Conservation (phyloP, 2,888 invertebrate species). For the Rhogogaster chlorosoma region DNA sequence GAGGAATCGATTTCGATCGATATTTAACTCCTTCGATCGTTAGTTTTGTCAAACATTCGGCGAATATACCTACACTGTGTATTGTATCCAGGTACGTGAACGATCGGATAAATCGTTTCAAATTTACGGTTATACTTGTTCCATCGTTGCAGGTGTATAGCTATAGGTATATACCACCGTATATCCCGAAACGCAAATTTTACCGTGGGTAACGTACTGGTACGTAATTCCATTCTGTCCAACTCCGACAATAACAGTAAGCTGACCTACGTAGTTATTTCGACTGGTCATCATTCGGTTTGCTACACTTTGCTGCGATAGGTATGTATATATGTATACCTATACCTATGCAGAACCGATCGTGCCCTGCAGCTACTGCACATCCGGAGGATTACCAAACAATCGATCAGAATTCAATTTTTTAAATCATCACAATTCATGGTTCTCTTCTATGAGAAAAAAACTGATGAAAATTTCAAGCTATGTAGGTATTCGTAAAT, state of each 20-base stretch:
- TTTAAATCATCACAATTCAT: neutral
- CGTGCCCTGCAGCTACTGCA: neutral
- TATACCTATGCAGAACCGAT: neutral
- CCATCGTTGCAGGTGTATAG: neutral
- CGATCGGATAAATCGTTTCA: neutral
- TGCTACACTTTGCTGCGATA: neutral
- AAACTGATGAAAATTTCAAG: neutral
- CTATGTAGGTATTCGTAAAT: too few species aligned
- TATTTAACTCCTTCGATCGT: neutral
- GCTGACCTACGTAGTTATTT: slow-evolving; percentile 8
- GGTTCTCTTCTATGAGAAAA: neutral
- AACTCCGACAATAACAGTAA: slow-evolving; percentile 14
- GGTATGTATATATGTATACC: neutral
- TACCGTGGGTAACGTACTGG: slow-evolving; percentile 1
- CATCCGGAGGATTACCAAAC: neutral
- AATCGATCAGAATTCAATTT: neutral
- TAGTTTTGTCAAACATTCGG: slow-evolving; percentile 21
- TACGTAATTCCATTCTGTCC: neutral
- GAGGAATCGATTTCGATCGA: neutral
- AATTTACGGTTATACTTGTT: slow-evolving; percentile 2
- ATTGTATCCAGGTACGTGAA: neutral
- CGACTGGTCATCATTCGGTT: neutral
- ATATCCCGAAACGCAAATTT: neutral
- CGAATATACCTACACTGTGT: neutral
- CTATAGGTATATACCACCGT: neutral